Base-by-base conservation (phyloP, 1,140 invertebrate genomes). In the Hesperophylax magnus region DNA sequence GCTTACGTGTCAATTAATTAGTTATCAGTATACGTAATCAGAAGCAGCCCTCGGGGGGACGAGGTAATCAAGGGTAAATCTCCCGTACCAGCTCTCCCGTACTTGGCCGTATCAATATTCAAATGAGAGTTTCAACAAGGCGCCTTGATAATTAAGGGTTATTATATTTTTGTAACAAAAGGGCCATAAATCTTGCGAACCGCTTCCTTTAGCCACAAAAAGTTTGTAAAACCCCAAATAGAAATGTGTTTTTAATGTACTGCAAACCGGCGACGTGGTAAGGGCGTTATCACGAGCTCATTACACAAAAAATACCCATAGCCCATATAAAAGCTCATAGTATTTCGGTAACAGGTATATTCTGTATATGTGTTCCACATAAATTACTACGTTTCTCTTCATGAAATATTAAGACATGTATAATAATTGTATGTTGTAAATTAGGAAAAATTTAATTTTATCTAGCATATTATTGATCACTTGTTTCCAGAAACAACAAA, bases 201-300 rank as follows among this genome's bases (percentile, higher is more conserved):
- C 82, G 82, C 80, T 83, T 83, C 82, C 82, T 79, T 71, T 79
- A 65, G 34, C 72, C 77, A 34, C 34, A 80, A 82, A 79, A 60
- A 72, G 54, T 82, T 79, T 58, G 34, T 65, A 17, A 24, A 56
- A 52, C 77, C 53, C 79, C 77, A 69, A 83, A 83, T 81, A 83
- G 72, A 83, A 83, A 81, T 83, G 82, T 83, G 82, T 83, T 83
- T 83, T 83, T 83, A 83, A 83, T 83, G 82, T 83, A 80, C 74
- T 77, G 76, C 56, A 75, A 80, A 69, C 80, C 65, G 78, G 17
- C 52, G 63, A 72, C 61, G 58, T 56, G 67, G 81, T 77, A 60
- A 77, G 72, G 69, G 58, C 77, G 58, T 76, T 83, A 83, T 83
- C 82, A 83, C 77, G 72, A 79, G 65, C 79, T 79, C 82, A 83